These are phyloP conservation scores for Lycodopsis pacificus DNA, from an alignment of 2,797 vertebrate genomes.

Conservation along the genomic window DNA sequence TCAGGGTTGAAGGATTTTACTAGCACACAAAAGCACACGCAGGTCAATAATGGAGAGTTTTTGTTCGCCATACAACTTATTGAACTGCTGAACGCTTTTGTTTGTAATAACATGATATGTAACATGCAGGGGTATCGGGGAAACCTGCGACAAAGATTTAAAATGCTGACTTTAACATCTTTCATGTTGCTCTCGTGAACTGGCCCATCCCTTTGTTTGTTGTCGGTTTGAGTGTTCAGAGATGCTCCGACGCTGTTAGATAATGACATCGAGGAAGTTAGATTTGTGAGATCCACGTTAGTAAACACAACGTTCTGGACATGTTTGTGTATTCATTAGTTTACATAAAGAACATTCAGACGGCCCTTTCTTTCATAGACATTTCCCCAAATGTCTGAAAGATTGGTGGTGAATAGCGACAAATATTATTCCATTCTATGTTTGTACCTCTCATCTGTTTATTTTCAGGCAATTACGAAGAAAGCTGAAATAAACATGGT, in stretches of 20 bases:
- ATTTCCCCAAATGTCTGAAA: constrained; percentile 86
- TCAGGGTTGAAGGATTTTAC: constrained; percentile 20
- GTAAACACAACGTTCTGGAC: constrained; percentile 50
- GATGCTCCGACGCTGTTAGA: constrained; percentile 64
- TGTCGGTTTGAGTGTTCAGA: constrained; percentile 73
- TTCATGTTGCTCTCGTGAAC: constrained; percentile 31
- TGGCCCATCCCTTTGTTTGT: constrained; percentile 82
- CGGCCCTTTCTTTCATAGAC: constrained; percentile 80
- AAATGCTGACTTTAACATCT: background rate
- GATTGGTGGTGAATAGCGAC: constrained; percentile 70
- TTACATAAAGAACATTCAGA: constrained; percentile 72
- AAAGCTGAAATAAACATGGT: constrained; percentile 77
- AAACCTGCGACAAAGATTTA: constrained; percentile 29
- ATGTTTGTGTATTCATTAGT: constrained; percentile 73
- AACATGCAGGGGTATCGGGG: constrained; percentile 54
- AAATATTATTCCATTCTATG: constrained; percentile 71
- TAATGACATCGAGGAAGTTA: constrained; percentile 55
- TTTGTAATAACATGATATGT: constrained; percentile 29
- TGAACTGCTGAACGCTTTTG: constrained; percentile 9
- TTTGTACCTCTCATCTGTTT: constrained; percentile 74
- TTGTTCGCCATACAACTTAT: background rate
- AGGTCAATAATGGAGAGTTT: background rate
- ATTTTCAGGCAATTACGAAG: constrained; percentile 81
- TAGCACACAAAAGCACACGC: constrained; percentile 27
- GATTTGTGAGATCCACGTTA: constrained; percentile 64